Base-by-base conservation (phyloP, 2,888 invertebrate species). In the Hemaris fuciformis region DNA sequence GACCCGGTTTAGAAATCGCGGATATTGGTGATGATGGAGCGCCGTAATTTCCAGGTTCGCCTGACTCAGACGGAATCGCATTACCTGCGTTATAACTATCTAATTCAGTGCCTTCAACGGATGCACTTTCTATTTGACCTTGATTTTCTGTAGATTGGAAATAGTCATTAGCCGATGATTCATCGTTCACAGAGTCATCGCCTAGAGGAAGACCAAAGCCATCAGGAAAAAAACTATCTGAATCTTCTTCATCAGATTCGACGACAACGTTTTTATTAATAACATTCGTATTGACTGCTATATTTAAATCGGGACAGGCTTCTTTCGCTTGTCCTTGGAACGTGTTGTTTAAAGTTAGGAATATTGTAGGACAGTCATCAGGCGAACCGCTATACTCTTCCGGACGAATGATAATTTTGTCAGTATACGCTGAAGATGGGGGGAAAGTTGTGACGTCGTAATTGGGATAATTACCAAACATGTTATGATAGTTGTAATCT, bases 231-330 rank as follows among this genome's bases (percentile, higher is more conserved):
- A 87, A 64, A 60, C 72, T 77, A 4, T 86, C 84, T 5, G 75
- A 62, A 41, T 80, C 84, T 3, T 79, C 79, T 56, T 91, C 89
- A 68, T 89, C 89, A 0, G 91, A 84, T 69, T 93, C 93, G 27
- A 89, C 77, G 8, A 91, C 87, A 25, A 91, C 85, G 64, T 93
- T 94, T 64, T 93, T 94, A 69, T 94, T 95, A 43, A 95, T 88
- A 1, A 95, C 92, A 72, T 95, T 95, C 0, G 95, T 95, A 68
- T 95, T 95, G 1, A 96, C 94, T 15, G 95, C 94, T 62, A 96
- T 94, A 75, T 95, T 95, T 64, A 95, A 83, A 84, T 95, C 95
- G 0, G 95, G 94, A 71, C 96, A 96, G 3, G 93, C 95, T 71
- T 94, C 94, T 78, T 95, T 95, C 56, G 89, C 93, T 75, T 94